A percentile compares a stretch with the other conserved stretches of the same genome.
Conservation (phyloP, 2,113 vertebrate species). For the Erythrocebus patas region DNA sequence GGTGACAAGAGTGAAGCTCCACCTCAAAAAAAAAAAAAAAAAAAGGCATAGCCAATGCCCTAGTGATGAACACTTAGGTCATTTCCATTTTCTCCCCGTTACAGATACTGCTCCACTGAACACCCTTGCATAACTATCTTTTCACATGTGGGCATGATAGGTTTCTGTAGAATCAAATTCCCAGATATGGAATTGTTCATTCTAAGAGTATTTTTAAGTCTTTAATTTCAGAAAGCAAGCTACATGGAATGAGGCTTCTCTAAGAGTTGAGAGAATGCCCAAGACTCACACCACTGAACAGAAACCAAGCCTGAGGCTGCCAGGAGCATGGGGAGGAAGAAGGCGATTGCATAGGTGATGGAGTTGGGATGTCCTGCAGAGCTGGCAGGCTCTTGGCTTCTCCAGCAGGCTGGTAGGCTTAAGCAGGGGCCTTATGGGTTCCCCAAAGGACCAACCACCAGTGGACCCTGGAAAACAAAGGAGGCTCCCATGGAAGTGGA, state of each 20-base stretch:
- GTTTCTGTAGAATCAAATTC: not conserved
- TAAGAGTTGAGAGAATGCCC: not conserved
- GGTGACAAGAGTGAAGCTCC: too few relatives aligned
- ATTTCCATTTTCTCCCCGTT: not conserved
- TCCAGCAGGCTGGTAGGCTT: not conserved
- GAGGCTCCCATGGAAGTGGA: not conserved
- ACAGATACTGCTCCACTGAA: not conserved
- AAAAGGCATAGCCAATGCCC: not conserved
- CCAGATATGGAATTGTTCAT: not conserved
- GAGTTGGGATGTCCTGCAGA: not conserved
- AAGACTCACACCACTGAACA: not conserved
- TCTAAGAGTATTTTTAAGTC: not conserved
- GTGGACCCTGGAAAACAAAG: not conserved
- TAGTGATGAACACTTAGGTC: not conserved
- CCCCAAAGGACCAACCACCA: not conserved
- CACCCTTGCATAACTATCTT: not conserved
- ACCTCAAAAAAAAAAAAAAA: too few relatives aligned
- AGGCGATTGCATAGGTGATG: not conserved
- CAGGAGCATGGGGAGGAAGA: too few relatives aligned
- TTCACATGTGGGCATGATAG: not conserved
- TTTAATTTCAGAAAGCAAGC: not conserved
- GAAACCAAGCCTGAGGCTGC: too few relatives aligned
- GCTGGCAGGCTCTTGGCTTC: not conserved
- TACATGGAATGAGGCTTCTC: not conserved
- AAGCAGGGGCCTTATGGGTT: not conserved